phyloP scores from a whole-genome alignment of 2,113 vertebrate genomes.

The Nothobranchius furzeri region DNA sequence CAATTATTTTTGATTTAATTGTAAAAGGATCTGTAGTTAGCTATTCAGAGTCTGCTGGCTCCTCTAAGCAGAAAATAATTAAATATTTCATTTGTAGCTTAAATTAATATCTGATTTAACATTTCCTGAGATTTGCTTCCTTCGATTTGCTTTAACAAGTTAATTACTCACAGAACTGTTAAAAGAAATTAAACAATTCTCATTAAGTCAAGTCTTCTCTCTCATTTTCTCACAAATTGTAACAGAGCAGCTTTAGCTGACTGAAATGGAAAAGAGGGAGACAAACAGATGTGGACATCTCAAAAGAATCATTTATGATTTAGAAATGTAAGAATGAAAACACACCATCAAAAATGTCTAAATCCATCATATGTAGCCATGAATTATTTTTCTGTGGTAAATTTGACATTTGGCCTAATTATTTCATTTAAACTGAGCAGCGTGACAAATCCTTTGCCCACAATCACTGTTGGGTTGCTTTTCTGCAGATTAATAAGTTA shows the following conservation, averaged over 20 bases:
- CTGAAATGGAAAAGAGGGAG: background rate
- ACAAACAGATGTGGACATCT: slow-evolving; percentile 3
- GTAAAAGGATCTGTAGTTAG: slow-evolving; percentile 24
- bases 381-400: background rate
- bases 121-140: slow-evolving; percentile 52
- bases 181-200: slow-evolving; percentile 62
- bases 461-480: slow-evolving; percentile 3
- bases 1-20: slow-evolving; percentile 30
- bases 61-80: slow-evolving; percentile 34
- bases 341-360: slow-evolving; percentile 5
- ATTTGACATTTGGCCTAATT: slow-evolving; percentile 2
- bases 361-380: background rate
- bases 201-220: slow-evolving; percentile 58
- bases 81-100: slow-evolving; percentile 60
- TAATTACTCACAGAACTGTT: slow-evolving; percentile 63
- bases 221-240: slow-evolving; percentile 40
- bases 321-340: slow-evolving; percentile 1
- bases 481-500: slow-evolving; percentile 1
- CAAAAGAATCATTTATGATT: slow-evolving; percentile 9
- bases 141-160: slow-evolving; percentile 71
- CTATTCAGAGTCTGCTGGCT: slow-evolving; percentile 26
- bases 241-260: slow-evolving; percentile 34
- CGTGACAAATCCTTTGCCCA: slow-evolving; percentile 1
- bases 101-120: slow-evolving; percentile 71
- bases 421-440: background rate